Base-by-base conservation (phyloP, 1,140 invertebrate species). In the Calliphora vicina region DNA sequence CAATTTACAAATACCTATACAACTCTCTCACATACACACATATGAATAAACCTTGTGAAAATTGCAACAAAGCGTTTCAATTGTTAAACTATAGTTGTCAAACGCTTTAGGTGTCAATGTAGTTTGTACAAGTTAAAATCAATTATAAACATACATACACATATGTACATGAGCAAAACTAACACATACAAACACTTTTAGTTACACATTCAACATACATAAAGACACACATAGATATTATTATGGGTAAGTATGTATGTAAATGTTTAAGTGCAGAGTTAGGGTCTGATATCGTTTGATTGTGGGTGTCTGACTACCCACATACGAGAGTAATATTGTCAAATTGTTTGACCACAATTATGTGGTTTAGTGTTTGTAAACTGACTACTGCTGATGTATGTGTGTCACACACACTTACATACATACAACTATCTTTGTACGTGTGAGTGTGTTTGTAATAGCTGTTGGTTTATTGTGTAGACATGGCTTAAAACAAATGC, bases 401-500 rank as follows among this genome's bases (percentile, higher is more conserved):
- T 42, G 29, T 35, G 67, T 72, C 23, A 35, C 35, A 35, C 6
- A 13, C 4, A 1, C 15, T 15, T 50, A 50, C 12, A 50, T 50
- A 13, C 12, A 50, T 50, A 10, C 12, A 50, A 8, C 5, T 78
- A 35, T 43, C 23, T 78, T 10, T 35, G 27, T 35, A n/a, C n/a
- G 72, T 73, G 26, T 74, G 27, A n/a, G 20, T 20, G 5, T 74
- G 27, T 23, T 23, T 35, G 72, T 74, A 42, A 73, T 73, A 29
- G n/a, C 17, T 76, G 29, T 76, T 76, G 73, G 35, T 35, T 29
- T 78, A 67, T 78, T 45, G 61, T 74, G 71, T 43, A 81, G 71
- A 83, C 83, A 83, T 83, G 78, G 42, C 67, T 45, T 67, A 81
- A 57, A 10, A 81, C 83, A 83, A 83, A 81, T 83, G 67, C 83